Percentiles rank a stretch among this genome's conserved stretches.
These are phyloP conservation scores for Ascaphus truei DNA, from an alignment of 2,113 vertebrate genomes.

Conservation along the genomic window DNA sequence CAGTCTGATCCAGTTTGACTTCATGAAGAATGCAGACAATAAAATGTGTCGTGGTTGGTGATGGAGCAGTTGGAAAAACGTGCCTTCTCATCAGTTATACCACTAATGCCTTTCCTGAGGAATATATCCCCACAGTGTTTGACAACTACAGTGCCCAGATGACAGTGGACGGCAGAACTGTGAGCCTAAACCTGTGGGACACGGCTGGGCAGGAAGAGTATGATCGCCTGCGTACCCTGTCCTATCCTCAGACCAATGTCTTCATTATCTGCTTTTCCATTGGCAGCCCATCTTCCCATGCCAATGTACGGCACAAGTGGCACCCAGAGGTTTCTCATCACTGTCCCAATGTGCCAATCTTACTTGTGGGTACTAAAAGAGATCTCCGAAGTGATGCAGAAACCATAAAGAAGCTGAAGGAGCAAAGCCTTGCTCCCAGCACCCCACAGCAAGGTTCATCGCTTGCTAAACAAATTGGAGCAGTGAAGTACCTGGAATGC, in stretches of 20 bases:
- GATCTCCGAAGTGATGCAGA: slow-evolving; percentile 83
- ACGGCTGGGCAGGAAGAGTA: slow-evolving; percentile 93
- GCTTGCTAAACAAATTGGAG: slow-evolving; percentile 85
- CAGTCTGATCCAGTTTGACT: slow-evolving; percentile 20
- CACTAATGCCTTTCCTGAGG: slow-evolving; percentile 88
- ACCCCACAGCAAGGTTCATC: slow-evolving; percentile 83
- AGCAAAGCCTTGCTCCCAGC: slow-evolving; percentile 80
- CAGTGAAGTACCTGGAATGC: slow-evolving; percentile 91
- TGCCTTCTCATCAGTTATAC: slow-evolving; percentile 93
- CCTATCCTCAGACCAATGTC: slow-evolving; percentile 88
- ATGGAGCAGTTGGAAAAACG: slow-evolving; percentile 92
- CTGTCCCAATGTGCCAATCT: slow-evolving; percentile 84
- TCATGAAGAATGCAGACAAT: slow-evolving; percentile 89
- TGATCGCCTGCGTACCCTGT: slow-evolving; percentile 83
- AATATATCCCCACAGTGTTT: slow-evolving; percentile 92
- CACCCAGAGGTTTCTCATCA: slow-evolving; percentile 90
- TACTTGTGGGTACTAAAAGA: slow-evolving; percentile 87
- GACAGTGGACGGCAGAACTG: slow-evolving; percentile 86
- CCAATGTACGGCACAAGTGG: slow-evolving; percentile 91
- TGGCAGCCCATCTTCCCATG: slow-evolving; percentile 84
- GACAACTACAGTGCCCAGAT: slow-evolving; percentile 94
- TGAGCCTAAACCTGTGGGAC: slow-evolving; percentile 93
- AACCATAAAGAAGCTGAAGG: slow-evolving; percentile 88
- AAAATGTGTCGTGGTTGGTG: slow-evolving; percentile 91
- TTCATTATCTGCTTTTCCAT: slow-evolving; percentile 94